Conservation (phyloP, 2,113 vertebrate genomes). For the Spilogale gracilis region DNA sequence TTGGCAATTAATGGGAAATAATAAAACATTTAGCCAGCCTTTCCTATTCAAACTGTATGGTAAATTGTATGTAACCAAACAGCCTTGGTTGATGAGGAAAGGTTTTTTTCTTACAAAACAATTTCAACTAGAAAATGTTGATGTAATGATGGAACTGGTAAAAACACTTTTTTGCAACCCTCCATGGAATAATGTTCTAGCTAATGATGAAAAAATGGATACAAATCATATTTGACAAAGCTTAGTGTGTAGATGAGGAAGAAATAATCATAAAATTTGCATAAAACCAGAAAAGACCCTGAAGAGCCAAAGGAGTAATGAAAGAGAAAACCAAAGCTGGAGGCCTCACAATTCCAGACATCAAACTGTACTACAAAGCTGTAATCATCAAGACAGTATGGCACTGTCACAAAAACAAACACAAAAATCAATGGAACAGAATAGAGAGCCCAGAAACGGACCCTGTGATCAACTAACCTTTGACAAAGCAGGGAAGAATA, state of each 20-base stretch:
- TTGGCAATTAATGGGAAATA: background rate
- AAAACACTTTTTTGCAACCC: background rate
- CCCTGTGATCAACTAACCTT: background rate
- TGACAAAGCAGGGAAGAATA: background rate
- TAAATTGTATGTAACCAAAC: background rate
- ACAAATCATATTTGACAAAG: background rate
- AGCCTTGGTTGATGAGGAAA: background rate
- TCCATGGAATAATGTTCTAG: background rate
- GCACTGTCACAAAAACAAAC: background rate
- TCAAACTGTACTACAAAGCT: background rate
- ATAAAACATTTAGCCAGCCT: background rate
- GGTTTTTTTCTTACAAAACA: background rate
- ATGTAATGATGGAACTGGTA: background rate
- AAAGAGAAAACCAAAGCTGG: background rate
- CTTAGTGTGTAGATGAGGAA: background rate
- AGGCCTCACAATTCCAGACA: background rate
- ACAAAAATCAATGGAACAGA: background rate
- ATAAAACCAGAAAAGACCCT: background rate
- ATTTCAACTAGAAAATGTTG: background rate
- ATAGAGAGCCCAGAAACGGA: background rate
- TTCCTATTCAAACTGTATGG: background rate
- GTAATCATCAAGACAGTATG: background rate
- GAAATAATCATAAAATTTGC: background rate
- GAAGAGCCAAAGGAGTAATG: background rate
- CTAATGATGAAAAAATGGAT: background rate